Base-by-base conservation (phyloP, 1,140 invertebrate species). In the Plectrocnemia conspersa region DNA sequence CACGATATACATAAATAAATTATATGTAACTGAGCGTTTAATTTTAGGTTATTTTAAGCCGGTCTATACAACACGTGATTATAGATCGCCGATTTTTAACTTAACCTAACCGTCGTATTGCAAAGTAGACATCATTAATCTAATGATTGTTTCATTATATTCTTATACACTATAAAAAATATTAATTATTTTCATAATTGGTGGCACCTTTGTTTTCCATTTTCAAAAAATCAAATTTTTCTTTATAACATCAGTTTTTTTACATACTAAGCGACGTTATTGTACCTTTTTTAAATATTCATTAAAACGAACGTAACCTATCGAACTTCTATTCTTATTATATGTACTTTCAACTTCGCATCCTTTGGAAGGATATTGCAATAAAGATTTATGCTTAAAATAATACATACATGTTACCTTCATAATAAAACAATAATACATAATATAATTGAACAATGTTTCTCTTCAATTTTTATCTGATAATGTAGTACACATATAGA, bases 121-220 rank as follows among this genome's bases (percentile, higher is more conserved):
- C 9, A 18, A 35, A 21, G 36, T 24, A 21, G 19, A 22, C 13
- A 48, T 29, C 25, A 36, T 48, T 35, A 48, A n/a, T 23, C 46
- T 48, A 48, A 48, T 48, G 46, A 48, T 48, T 48, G 46, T 48
- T 48, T 48, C 29, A 21, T 27, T 35, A n/a, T n/a, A 18, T 48
- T 22, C 24, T 47, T 48, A 46, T 27, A 7, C 9, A 11, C 42
- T 36, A 45, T 16, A 27, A 48, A 48, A 48, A 35, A 19, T 23
- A 48, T 48, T 48, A 35, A 35, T 36, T 23, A n/a, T 48, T 48
- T 36, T 42, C 22, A 13, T 7, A 23, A 19, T 42, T 42, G 18
- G 40, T 42, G 40, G 40, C 40, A 42, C 40, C 40, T 42, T 42
- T 22, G 24, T n/a, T 11, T 21, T 9, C 22, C 22, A 42, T 21